These are phyloP conservation scores for Poecilia velifera DNA, from an alignment of 2,797 vertebrate genomes.

Conservation along the genomic window DNA sequence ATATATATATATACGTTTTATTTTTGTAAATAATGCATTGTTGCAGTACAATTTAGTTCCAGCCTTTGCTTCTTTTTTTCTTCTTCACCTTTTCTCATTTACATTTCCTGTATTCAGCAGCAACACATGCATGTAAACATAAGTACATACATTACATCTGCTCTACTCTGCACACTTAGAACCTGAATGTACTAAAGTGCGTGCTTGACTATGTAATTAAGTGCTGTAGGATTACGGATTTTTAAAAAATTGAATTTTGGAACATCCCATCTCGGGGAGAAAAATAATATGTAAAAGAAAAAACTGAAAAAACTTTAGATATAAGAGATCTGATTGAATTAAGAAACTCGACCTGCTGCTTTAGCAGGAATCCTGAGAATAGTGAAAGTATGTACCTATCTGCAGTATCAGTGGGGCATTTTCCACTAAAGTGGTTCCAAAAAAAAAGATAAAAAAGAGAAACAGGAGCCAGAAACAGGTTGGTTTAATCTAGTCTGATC, in stretches of 20 bases:
- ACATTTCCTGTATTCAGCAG: slow-evolving; percentile 70
- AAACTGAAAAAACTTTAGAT: slow-evolving; percentile 38
- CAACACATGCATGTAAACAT: slow-evolving; percentile 81
- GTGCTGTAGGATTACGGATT: slow-evolving; percentile 74
- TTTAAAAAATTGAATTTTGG: slow-evolving; percentile 54
- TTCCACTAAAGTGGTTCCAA: slow-evolving; percentile 1
- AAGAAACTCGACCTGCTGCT: slow-evolving; percentile 68
- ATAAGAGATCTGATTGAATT: slow-evolving; percentile 70
- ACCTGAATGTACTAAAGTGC: slow-evolving; percentile 82
- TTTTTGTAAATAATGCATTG: slow-evolving; percentile 58
- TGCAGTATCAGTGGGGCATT: slow-evolving; percentile 21
- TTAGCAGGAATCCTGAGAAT: slow-evolving; percentile 78
- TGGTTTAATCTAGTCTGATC: neutral
- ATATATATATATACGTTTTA: neutral
- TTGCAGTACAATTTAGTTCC: slow-evolving; percentile 65
- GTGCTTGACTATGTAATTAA: slow-evolving; percentile 78
- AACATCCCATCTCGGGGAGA: slow-evolving; percentile 49
- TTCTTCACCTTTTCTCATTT: slow-evolving; percentile 38
- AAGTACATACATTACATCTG: slow-evolving; percentile 80
- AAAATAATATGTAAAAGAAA: slow-evolving; percentile 14
- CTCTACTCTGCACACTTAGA: slow-evolving; percentile 77
- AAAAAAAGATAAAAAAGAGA: too few species aligned
- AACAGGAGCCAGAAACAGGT: neutral
- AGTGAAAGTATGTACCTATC: slow-evolving; percentile 58
- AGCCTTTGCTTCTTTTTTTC: slow-evolving; percentile 51